Conservation (phyloP, 2,797 vertebrate genomes). For the Caiman crocodilus region DNA sequence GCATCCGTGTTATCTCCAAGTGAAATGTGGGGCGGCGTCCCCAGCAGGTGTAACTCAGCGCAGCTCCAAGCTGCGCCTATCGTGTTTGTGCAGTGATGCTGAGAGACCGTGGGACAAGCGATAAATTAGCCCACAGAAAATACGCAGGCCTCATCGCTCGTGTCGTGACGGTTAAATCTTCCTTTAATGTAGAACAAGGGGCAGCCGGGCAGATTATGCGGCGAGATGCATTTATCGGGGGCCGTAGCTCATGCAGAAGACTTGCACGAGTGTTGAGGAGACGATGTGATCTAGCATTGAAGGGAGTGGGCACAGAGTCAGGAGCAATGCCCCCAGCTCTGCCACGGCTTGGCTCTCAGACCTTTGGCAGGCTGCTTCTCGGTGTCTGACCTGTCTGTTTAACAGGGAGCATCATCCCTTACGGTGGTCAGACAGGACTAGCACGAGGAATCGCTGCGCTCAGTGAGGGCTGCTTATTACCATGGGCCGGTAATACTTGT, state of each 20-base stretch:
- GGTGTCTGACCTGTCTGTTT: constrained; percentile 26
- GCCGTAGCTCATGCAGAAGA: constrained; percentile 17
- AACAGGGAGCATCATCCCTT: constrained; percentile 35
- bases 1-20: accelerated
- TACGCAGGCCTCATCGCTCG: constrained; percentile 19
- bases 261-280: constrained; percentile 37
- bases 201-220: constrained; percentile 48
- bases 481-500: neutral
- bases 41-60: accelerated
- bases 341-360: constrained; percentile 60
- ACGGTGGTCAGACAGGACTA: neutral
- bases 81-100: constrained; percentile 23
- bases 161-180: constrained; percentile 55
- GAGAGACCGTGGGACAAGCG: constrained; percentile 41
- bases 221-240: constrained; percentile 55
- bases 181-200: constrained; percentile 50
- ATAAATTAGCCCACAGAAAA: neutral
- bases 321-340: constrained; percentile 42
- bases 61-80: neutral
- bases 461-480: constrained; percentile 46
- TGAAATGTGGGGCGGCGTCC: neutral
- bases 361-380: neutral
- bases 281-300: constrained; percentile 63
- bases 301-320: constrained; percentile 45
- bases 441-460: neutral